Conservation (phyloP, 2,797 vertebrate species). For the Anguilla pacifica region DNA sequence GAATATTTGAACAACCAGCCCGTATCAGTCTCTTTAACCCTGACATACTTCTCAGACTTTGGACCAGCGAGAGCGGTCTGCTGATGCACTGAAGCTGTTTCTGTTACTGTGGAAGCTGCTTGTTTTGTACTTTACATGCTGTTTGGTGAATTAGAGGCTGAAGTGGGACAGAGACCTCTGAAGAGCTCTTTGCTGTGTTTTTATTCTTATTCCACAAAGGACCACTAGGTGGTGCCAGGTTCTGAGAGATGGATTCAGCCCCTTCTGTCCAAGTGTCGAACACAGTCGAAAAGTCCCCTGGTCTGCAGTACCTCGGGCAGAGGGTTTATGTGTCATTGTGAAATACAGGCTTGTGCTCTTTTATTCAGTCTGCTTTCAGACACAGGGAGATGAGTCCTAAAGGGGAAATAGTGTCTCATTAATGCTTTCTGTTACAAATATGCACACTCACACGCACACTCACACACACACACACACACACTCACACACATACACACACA, state of each 20-base stretch:
- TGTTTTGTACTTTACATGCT: not conserved
- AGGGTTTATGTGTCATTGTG: not conserved
- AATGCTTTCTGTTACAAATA: not conserved
- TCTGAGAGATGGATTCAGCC: not conserved
- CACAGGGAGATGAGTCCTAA: not conserved
- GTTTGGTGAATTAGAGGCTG: not conserved
- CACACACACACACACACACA: no score
- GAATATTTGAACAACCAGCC: not conserved
- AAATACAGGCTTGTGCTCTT: not conserved
- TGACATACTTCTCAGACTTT: not conserved
- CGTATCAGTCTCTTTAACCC: not conserved
- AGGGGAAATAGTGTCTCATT: not conserved
- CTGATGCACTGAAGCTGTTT: not conserved
- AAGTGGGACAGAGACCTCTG: not conserved
- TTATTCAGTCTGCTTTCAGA: slow-evolving; percentile 26
- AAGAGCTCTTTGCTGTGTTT: not conserved
- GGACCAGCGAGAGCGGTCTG: not conserved
- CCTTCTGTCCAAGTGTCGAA: not conserved
- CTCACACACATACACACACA: no score
- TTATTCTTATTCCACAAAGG: not conserved
- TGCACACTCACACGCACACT: not conserved
- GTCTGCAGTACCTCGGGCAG: not conserved
- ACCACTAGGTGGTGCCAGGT: slow-evolving; percentile 30
- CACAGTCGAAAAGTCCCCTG: not conserved
- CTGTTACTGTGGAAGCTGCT: not conserved